Conservation (phyloP, 2,797 vertebrate species). For the Hapalemur alaotrensis region DNA sequence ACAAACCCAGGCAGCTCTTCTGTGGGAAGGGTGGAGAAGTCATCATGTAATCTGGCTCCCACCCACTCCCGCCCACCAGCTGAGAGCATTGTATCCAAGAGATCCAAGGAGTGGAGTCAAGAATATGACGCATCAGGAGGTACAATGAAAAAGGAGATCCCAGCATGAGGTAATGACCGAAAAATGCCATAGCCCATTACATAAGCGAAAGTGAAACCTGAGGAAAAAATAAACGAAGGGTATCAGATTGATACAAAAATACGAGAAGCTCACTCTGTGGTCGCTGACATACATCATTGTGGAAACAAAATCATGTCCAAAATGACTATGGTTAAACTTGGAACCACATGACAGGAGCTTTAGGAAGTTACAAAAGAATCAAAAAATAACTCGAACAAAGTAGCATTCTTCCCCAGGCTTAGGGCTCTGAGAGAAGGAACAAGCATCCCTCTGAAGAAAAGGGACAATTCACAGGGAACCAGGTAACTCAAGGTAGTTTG, state of each 20-base stretch:
- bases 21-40: slow-evolving; percentile 61
- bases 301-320: slow-evolving; percentile 61
- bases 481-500: background rate
- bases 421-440: background rate
- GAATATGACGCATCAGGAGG: slow-evolving; percentile 62
- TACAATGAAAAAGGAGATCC: slow-evolving; percentile 72
- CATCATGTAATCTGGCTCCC: slow-evolving; percentile 31
- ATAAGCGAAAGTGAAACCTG: slow-evolving; percentile 77
- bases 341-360: slow-evolving; percentile 47
- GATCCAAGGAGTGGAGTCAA: slow-evolving; percentile 43
- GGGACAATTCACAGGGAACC: background rate
- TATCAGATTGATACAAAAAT: slow-evolving; percentile 74
- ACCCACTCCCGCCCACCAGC: slow-evolving; percentile 53
- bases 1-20: slow-evolving; percentile 20
- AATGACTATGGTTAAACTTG: slow-evolving; percentile 37
- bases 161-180: slow-evolving; percentile 61
- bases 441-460: background rate
- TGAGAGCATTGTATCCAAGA: slow-evolving; percentile 50
- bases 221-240: slow-evolving; percentile 75
- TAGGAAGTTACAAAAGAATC: slow-evolving; percentile 58
- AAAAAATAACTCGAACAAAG: background rate
- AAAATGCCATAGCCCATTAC: slow-evolving; percentile 75
- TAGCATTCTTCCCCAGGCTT: background rate
- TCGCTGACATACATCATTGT: slow-evolving; percentile 63
- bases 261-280: slow-evolving; percentile 46